phyloP scores from a whole-genome alignment of 2,888 invertebrate genomes.

The Drosophila acutilabella region DNA sequence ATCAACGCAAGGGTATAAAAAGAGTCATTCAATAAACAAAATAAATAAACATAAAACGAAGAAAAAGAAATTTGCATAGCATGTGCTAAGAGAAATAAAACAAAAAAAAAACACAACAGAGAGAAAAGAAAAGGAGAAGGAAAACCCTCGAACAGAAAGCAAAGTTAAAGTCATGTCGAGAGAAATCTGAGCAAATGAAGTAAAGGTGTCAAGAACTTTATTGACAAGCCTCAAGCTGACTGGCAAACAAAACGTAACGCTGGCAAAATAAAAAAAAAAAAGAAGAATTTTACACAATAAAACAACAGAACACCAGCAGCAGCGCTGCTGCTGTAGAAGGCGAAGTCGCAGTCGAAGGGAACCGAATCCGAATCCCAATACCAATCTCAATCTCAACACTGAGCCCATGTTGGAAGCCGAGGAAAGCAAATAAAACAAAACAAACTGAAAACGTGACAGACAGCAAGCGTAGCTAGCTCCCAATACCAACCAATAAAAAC shows the following conservation, averaged over 20 bases:
- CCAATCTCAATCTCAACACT: constrained; percentile 8
- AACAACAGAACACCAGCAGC: constrained; percentile 25
- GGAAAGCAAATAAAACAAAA: constrained; percentile 69
- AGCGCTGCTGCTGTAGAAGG: not conserved
- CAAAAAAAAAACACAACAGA: not conserved
- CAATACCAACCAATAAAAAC: constrained; percentile 33
- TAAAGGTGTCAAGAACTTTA: constrained; percentile 80
- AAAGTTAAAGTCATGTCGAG: constrained; percentile 73
- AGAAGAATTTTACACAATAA: constrained; percentile 45
- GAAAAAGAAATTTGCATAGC: constrained; percentile 51
- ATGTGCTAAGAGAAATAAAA: constrained; percentile 38
- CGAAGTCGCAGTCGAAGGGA: constrained; percentile 14
- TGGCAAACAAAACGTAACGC: constrained; percentile 55
- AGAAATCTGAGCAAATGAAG: constrained; percentile 78
- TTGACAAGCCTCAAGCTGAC: constrained; percentile 70
- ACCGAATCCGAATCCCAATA: not conserved
- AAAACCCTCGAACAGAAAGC: constrained; percentile 52
- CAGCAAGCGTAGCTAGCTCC: constrained; percentile 39
- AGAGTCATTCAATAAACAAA: constrained; percentile 25
- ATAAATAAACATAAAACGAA: constrained; percentile 17
- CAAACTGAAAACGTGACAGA: constrained; percentile 74
- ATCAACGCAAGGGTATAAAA: constrained; percentile 14
- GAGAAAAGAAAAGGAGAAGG: constrained; percentile 16
- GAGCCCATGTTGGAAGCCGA: constrained; percentile 54
- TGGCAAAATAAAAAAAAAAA: constrained; percentile 36